A percentile compares a stretch with the other conserved stretches of the same genome.
Evolutionary conservation across 1,140 invertebrate genomes (phyloP).

Genomic region (Philotrypesis tridentata): DNA sequence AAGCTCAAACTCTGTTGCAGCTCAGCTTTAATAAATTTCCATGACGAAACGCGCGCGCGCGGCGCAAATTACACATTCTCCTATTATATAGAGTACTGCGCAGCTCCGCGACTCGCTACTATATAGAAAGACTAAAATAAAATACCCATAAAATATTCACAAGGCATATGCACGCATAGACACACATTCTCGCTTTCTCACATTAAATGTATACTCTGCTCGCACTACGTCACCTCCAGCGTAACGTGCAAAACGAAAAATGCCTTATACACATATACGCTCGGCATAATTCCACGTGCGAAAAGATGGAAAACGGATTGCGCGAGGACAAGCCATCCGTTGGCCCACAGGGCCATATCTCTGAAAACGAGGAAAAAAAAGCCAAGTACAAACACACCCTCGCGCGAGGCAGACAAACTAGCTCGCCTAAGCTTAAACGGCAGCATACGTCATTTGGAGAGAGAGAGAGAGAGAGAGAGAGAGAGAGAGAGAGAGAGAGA

Average conservation of each 20-base stretch:
- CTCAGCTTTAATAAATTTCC: not conserved
- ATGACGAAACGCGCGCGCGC: not conserved
- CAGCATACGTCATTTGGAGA: not conserved
- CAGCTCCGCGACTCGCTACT: no score
- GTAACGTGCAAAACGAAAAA: not conserved
- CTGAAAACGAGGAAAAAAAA: not conserved
- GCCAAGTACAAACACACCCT: not conserved
- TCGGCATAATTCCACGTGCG: not conserved
- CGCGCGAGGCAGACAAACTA: not conserved
- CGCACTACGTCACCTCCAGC: not conserved
- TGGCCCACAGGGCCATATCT: not conserved
- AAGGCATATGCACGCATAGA: not conserved
- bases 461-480: no score
- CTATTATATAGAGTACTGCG: not conserved
- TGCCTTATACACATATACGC: no score
- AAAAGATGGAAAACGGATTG: not conserved
- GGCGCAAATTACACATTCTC: not conserved
- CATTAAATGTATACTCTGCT: not conserved
- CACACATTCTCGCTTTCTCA: not conserved
- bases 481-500: no score
- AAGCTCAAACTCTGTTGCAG: not conserved
- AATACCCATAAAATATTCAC: not conserved
- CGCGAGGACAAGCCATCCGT: not conserved
- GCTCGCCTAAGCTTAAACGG: not conserved
- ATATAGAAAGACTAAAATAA: not conserved